Percentiles rank a stretch among this genome's conserved stretches.
Conservation (phyloP, 1,140 invertebrate genomes). For the Philaenus spumarius region DNA sequence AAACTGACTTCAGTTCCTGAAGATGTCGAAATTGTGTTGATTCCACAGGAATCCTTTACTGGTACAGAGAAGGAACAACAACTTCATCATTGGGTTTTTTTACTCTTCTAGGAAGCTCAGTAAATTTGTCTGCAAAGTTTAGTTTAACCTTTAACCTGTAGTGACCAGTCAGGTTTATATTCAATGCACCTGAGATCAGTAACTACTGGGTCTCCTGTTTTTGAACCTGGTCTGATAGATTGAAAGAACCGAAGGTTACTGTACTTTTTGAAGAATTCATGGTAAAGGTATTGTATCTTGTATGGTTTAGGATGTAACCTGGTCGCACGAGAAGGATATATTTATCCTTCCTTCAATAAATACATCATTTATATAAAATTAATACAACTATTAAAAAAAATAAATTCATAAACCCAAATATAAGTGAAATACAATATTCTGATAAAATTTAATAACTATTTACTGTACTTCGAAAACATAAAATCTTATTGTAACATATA, state of each 20-base stretch:
- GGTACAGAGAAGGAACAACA: too few relatives aligned
- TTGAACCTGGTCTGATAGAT: constrained; percentile 20
- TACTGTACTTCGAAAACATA: too few relatives aligned
- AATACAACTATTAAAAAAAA: too few relatives aligned
- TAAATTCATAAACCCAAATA: too few relatives aligned
- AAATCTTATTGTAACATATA: too few relatives aligned
- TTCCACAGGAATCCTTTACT: too few relatives aligned
- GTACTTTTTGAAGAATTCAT: constrained; percentile 22
- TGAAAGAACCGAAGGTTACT: background rate
- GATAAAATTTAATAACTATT: too few relatives aligned
- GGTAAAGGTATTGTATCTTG: constrained; percentile 16
- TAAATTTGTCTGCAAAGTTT: constrained; percentile 14
- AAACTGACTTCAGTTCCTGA: constrained; percentile 12
- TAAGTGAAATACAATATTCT: too few relatives aligned
- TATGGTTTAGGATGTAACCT: constrained; percentile 18
- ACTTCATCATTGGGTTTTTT: background rate
- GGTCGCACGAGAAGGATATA: too few relatives aligned
- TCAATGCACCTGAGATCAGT: constrained; percentile 21
- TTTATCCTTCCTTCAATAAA: too few relatives aligned
- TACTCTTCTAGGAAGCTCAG: background rate
- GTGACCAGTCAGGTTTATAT: constrained; percentile 18
- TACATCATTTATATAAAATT: too few relatives aligned
- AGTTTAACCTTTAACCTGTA: constrained; percentile 20
- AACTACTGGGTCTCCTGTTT: constrained; percentile 20
- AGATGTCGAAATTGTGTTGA: constrained; percentile 13